Percentiles rank a stretch among this genome's conserved stretches.
These are phyloP conservation scores for Trogon surrucura DNA, from an alignment of 2,113 vertebrate genomes.

Conservation along the genomic window DNA sequence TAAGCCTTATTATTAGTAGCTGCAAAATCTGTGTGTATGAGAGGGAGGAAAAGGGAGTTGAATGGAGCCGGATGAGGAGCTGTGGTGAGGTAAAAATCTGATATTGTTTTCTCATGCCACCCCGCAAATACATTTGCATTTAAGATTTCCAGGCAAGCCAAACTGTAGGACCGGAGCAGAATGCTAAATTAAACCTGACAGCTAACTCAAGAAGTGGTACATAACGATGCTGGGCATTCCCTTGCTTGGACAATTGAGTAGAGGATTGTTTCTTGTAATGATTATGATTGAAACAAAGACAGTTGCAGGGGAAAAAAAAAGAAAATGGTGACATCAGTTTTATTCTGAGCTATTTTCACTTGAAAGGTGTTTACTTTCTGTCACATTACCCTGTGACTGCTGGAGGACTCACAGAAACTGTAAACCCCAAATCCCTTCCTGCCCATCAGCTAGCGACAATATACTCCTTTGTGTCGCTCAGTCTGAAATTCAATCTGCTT, in stretches of 20 bases:
- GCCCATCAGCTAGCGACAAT: background rate
- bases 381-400: background rate
- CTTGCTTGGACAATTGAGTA: background rate
- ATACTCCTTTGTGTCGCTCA: background rate
- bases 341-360: background rate
- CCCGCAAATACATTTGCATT: slow-evolving; percentile 43
- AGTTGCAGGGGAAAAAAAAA: background rate
- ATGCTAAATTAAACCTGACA: slow-evolving; percentile 26
- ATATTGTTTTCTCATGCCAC: background rate
- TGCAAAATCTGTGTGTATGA: background rate
- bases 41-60: background rate
- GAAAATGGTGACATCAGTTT: background rate
- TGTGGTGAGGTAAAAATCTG: background rate
- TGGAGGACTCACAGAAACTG: background rate
- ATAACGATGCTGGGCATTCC: background rate
- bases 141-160: background rate
- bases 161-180: background rate
- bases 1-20: background rate
- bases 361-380: background rate
- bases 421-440: background rate
- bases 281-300: background rate
- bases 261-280: background rate
- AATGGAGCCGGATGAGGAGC: background rate
- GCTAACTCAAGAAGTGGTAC: background rate
- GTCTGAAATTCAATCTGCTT: background rate